Evolutionary conservation across 2,113 vertebrate species (phyloP).

Genomic region (Tupaia tana): DNA sequence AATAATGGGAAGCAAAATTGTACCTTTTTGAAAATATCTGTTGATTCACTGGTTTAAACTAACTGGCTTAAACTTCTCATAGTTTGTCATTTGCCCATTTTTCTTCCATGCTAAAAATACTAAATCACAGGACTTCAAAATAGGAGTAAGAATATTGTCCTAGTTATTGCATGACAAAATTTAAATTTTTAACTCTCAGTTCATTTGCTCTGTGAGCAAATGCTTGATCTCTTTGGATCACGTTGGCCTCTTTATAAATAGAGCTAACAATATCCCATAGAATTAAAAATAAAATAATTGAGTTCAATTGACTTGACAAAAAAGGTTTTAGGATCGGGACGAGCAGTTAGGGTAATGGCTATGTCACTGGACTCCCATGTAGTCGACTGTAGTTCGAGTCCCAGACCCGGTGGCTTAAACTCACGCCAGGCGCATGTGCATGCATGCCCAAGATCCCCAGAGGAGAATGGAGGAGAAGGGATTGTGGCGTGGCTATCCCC

Average conservation of each 20-base stretch:
- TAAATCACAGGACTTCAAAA: conserved; percentile 24
- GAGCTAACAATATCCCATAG: background rate
- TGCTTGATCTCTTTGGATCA: background rate
- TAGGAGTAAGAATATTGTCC: background rate
- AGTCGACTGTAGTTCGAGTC: no score
- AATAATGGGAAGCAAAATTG: background rate
- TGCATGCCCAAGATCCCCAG: no score
- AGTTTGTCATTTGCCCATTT: background rate
- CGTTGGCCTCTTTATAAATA: conserved; percentile 46
- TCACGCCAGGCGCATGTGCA: no score
- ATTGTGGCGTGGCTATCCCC: no score
- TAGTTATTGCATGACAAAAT: background rate
- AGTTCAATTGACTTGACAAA: background rate
- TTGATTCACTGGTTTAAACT: background rate
- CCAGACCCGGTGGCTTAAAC: no score
- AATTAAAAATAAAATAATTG: conserved; percentile 59
- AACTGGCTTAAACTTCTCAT: background rate
- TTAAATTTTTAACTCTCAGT: background rate
- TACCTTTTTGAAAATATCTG: background rate
- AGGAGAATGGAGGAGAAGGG: no score
- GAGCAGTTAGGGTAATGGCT: no score
- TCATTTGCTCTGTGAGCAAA: conserved; percentile 4
- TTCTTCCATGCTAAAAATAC: background rate
- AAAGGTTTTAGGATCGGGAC: background rate
- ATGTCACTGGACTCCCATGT: no score